phyloP scores from a whole-genome alignment of 2,113 vertebrate genomes.

The Podarcis cretensis region DNA sequence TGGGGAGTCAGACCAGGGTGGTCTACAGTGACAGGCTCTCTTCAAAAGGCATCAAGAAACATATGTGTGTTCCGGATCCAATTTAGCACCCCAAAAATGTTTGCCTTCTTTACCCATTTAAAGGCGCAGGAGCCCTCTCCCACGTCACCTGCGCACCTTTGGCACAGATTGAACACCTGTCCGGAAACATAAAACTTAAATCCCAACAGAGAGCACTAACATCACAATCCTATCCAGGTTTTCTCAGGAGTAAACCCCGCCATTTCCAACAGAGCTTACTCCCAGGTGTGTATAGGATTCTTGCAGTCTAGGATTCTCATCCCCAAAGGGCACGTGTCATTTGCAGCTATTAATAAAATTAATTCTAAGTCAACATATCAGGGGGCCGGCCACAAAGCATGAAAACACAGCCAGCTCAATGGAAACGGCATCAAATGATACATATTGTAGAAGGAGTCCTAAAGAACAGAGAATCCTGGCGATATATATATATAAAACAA shows the following conservation, averaged over 20 bases:
- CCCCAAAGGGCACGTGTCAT: background rate
- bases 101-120: no score
- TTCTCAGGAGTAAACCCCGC: background rate
- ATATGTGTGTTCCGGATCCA: no score
- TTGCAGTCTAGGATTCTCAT: background rate
- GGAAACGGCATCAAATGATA: background rate
- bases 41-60: no score
- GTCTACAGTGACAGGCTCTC: no score
- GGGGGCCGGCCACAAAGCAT: background rate
- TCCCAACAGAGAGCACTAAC: background rate
- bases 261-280: background rate
- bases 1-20: no score
- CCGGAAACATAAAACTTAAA: background rate
- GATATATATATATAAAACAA: no score
- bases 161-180: background rate
- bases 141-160: no score
- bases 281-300: background rate
- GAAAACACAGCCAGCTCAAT: background rate
- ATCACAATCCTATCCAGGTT: background rate
- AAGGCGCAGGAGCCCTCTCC: no score
- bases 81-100: no score
- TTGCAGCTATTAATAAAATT: no score
- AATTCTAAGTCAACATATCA: background rate
- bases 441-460: background rate
- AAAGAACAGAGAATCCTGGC: background rate